phyloP scores from a whole-genome alignment of 1,140 invertebrate genomes.

The Drosophila nigrodunni region DNA sequence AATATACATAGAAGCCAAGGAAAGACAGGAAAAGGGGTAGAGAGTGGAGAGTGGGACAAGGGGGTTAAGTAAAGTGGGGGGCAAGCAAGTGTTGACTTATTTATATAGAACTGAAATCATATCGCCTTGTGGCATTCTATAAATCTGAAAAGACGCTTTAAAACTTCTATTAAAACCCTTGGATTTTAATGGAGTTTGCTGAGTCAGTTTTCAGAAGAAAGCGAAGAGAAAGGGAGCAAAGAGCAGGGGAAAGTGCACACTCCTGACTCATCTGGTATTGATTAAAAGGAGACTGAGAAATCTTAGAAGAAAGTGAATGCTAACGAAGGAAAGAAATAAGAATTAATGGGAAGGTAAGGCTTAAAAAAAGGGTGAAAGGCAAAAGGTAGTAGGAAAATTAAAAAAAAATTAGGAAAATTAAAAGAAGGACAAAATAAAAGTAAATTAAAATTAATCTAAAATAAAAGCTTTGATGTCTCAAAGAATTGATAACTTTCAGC shows the following conservation, averaged over 20 bases:
- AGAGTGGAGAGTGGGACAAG: not conserved
- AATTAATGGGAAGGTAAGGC: too few species aligned
- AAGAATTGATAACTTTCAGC: too few species aligned
- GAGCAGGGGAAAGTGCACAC: slow-evolving; percentile 4
- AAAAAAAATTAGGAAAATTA: not conserved
- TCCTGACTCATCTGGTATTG: not conserved
- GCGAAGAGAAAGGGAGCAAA: not conserved
- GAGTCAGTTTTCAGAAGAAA: slow-evolving; percentile 10
- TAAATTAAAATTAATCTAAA: too few species aligned
- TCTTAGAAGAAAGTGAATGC: not conserved
- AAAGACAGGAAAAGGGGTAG: not conserved
- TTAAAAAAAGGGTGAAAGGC: too few species aligned
- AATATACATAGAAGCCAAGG: slow-evolving; percentile 21
- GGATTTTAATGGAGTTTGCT: slow-evolving; percentile 8
- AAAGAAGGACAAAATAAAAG: too few species aligned
- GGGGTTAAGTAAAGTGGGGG: not conserved
- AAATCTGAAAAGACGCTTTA: slow-evolving; percentile 21
- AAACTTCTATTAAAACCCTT: slow-evolving; percentile 19
- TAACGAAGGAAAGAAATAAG: not conserved
- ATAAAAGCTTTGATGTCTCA: not conserved
- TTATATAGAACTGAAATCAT: slow-evolving; percentile 66
- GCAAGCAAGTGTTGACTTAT: slow-evolving; percentile 67
- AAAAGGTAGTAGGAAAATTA: not conserved
- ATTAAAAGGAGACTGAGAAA: not conserved
- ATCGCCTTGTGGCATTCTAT: slow-evolving; percentile 1